A percentile compares a stretch with the other conserved stretches of the same genome.
Evolutionary conservation across 2,888 invertebrate species (phyloP).

Genomic region (Andrena haemorrhoa): DNA sequence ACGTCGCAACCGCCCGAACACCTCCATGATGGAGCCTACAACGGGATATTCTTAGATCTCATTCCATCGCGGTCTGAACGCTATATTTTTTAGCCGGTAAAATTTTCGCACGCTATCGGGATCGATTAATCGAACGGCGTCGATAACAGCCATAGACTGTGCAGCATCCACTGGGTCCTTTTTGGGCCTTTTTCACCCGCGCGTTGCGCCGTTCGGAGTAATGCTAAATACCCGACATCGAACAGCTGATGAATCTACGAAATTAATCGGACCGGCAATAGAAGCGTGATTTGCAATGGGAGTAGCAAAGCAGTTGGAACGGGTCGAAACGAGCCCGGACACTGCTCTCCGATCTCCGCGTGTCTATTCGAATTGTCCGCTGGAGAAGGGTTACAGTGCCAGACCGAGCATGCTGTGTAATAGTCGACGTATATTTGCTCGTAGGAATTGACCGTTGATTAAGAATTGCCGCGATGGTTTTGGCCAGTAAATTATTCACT

Average conservation of each 20-base stretch:
- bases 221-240: too few species aligned
- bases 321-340: too few species aligned
- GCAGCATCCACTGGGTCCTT: too few species aligned
- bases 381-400: background rate
- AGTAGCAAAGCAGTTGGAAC: too few species aligned
- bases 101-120: constrained; percentile 28
- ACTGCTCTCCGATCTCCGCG: too few species aligned
- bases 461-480: constrained; percentile 30
- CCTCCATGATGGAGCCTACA: constrained; percentile 57
- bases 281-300: too few species aligned
- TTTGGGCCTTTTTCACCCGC: too few species aligned
- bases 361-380: too few species aligned
- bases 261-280: too few species aligned
- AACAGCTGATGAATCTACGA: too few species aligned
- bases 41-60: constrained; percentile 46
- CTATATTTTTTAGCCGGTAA: constrained; percentile 34
- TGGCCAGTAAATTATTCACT: constrained; percentile 5
- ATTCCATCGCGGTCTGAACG: constrained; percentile 20
- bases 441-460: background rate
- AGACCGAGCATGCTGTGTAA: background rate
- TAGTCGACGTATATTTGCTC: background rate
- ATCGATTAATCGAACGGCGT: constrained; percentile 34
- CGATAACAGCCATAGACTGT: constrained; percentile 14
- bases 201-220: too few species aligned
- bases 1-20: constrained; percentile 37